Base-by-base conservation (phyloP, 2,113 vertebrate species). In the Paradoxurus hermaphroditus region DNA sequence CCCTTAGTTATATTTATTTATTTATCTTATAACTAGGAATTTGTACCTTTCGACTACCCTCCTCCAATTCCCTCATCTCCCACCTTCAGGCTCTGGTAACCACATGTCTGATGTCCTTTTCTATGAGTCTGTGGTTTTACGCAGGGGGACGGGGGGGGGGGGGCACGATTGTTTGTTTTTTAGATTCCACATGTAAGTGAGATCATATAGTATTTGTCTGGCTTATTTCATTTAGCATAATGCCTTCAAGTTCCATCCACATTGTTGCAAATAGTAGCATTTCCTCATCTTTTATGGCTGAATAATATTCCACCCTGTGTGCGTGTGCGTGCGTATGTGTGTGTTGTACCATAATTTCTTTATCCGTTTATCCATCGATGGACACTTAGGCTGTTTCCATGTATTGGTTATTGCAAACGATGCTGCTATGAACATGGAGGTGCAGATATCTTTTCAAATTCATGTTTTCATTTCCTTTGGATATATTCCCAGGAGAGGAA, bases 121-220 rank as follows among this genome's bases (percentile, higher is more conserved):
- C 75, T 34, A 31, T 12, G 44, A 78, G 16, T 78, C 72, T 75
- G 25, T 15, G 27, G 41, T 75, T 29, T 75, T 41, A n/a, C n/a
- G n/a, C n/a, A n/a, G n/a, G n/a, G n/a, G 16, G 29, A 14, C 15
- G 3, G 4, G 3, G 27, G 23, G 11, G 0, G 36, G 1, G 14
- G 25, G 72, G 25, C n/a, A n/a, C n/a, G 3, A 7, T 9, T 46
- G 27, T 29, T 72, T 46, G 14, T 46, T 29, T 75, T 29, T 75
- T 29, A 46, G 41, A 31, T 46, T 75, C 41, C 41, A 75, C 72
- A 75, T 46, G 16, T 46, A 46, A 46, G 44, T 44, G 41, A 46
- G 36, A 75, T 46, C 72, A 75, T 75, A 75, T 14, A 46, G 41
- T 46, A 46, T 75, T 29, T 73, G 23, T 75, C 56, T 75, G 41